These are phyloP conservation scores for Yasuhikotakia modesta DNA, from an alignment of 2,797 vertebrate genomes.

Conservation along the genomic window DNA sequence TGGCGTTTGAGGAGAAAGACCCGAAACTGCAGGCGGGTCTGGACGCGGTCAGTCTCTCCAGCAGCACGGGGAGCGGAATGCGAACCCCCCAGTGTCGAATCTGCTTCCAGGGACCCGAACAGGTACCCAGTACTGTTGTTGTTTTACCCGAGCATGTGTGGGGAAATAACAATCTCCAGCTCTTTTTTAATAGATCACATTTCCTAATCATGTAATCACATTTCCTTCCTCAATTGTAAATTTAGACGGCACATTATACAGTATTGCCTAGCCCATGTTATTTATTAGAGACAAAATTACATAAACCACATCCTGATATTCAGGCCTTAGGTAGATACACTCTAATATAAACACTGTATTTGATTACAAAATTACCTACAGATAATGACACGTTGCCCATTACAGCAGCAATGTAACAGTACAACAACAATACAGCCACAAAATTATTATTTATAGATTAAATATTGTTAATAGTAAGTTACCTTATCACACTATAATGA, in stretches of 20 bases:
- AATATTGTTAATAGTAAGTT: not conserved
- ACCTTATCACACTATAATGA: no score
- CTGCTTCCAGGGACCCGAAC: slow-evolving; percentile 93
- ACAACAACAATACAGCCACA: not conserved
- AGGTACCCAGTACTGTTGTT: slow-evolving; percentile 71
- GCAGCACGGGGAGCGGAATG: slow-evolving; percentile 86
- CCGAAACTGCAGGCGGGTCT: slow-evolving; percentile 79
- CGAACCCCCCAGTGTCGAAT: slow-evolving; percentile 91
- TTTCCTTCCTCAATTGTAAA: not conserved
- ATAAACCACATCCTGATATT: not conserved
- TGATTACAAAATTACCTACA: not conserved
- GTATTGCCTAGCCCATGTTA: not conserved
- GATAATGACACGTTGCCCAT: no score
- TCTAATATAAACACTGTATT: not conserved
- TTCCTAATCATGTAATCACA: slow-evolving; percentile 2
- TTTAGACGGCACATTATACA: not conserved
- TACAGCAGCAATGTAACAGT: no score
- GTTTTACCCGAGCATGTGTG: slow-evolving; percentile 31
- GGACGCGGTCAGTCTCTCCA: slow-evolving; percentile 88
- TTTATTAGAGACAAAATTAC: no score
- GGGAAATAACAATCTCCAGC: not conserved
- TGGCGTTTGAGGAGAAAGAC: slow-evolving; percentile 86
- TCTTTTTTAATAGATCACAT: no score
- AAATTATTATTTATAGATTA: not conserved
- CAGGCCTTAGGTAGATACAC: not conserved